Evolutionary conservation across 2,888 invertebrate species (phyloP), one percentile per base, ranked within the genome.

Genomic region (Prosapia bicincta): DNA sequence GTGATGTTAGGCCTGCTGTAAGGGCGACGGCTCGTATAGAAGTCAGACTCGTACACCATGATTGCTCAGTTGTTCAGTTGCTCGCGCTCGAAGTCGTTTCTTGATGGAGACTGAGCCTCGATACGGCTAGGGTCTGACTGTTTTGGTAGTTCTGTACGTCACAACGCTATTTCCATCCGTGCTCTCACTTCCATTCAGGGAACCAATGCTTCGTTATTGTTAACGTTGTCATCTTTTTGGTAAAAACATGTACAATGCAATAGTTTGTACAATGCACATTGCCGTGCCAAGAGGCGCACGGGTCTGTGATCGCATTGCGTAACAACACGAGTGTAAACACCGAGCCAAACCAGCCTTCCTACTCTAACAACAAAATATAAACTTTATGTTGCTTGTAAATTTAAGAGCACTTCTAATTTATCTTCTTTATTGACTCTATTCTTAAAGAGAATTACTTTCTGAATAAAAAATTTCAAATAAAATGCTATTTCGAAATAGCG

Each of bases 11-110:
- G 92, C 86, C 93, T 87, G 86, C 92, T 89, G 85, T 92, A 92
- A 81, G 93, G 92, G 87, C 95, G 91, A 87, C 95, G 92, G 86
- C 93, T 93, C 84, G 95, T 94, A 87, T 94, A 93, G 88, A 94
- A 95, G 88, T 95, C 95, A 89, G 93, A 93, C 89, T 94, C 94
- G 92, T 95, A 95, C 88, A 95, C 95, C 95, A 95, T 95, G 87
- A 88, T 90, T 13, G 38, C 15, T 38, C 15, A 13, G 38, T 38
- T 54, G 54, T 13, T 54, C 54, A 20, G 54, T 54, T 54, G n/a
- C 54, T 54, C 54, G 54, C 13, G 54, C 54, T 54, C 54, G 54
- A 10, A 54, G 54, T 54, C 54, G 54, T 54, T 20, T 54, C 54
- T 54, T 54, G 54, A 54, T 54, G 54, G 54, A 54, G 54, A 54